A percentile compares a stretch with the other conserved stretches of the same genome.
Evolutionary conservation across 1,140 invertebrate genomes (phyloP).

Genomic region (Lethocerus indicus): DNA sequence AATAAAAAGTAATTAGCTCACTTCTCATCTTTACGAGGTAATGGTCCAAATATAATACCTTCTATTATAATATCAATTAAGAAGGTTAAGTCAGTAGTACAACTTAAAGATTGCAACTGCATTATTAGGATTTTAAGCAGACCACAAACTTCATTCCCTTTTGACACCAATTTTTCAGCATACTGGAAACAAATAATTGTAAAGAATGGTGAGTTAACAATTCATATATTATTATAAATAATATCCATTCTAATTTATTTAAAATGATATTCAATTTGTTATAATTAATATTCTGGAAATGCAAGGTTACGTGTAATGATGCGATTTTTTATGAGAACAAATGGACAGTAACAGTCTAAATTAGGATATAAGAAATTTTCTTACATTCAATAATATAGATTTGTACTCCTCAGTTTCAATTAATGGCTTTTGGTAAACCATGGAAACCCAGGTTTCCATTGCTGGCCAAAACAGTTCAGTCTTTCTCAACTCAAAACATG

Average conservation of each 20-base stretch:
- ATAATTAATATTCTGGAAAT: too few relatives aligned
- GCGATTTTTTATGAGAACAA: too few relatives aligned
- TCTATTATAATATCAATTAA: slow-evolving; percentile 8
- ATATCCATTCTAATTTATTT: too few relatives aligned
- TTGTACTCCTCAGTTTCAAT: not conserved
- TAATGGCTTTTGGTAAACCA: slow-evolving; percentile 13
- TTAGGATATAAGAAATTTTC: too few relatives aligned
- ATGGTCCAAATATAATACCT: slow-evolving; percentile 12
- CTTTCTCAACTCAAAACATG: slow-evolving; percentile 17
- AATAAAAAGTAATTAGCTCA: too few relatives aligned
- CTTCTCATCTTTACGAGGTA: slow-evolving; percentile 20
- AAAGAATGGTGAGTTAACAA: slow-evolving; percentile 6
- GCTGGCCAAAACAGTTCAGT: slow-evolving; percentile 21
- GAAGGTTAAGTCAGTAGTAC: not conserved
- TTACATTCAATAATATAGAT: not conserved
- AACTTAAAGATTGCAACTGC: slow-evolving; percentile 6
- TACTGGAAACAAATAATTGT: slow-evolving; percentile 18
- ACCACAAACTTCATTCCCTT: slow-evolving; percentile 17
- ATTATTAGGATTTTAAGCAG: slow-evolving; percentile 16
- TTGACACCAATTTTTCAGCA: slow-evolving; percentile 15
- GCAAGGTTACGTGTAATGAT: too few relatives aligned
- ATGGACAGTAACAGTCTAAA: too few relatives aligned
- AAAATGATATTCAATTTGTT: too few relatives aligned
- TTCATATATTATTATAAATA: not conserved
- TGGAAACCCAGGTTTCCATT: slow-evolving; percentile 17